Evolutionary conservation across 2,888 invertebrate genomes (phyloP).

Genomic region (Anticlea derivata): DNA sequence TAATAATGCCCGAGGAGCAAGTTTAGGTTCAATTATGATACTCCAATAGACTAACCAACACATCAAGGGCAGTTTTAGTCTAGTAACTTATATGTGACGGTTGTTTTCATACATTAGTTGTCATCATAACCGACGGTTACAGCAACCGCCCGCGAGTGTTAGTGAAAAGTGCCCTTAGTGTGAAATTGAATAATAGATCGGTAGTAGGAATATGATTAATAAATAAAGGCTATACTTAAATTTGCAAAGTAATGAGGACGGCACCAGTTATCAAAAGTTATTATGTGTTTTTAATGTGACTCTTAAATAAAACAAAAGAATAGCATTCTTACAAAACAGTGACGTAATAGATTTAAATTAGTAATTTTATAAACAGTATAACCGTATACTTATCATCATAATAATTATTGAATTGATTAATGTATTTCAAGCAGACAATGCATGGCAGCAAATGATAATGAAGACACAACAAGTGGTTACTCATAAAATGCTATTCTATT

Average conservation of each 20-base stretch:
- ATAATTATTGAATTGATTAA: constrained; percentile 1
- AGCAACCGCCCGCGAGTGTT: neutral
- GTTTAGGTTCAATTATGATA: constrained; percentile 15
- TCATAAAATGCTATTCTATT: constrained; percentile 36
- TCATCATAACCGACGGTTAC: neutral
- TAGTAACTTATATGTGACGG: too few species aligned
- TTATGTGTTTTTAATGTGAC: constrained; percentile 34
- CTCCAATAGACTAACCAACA: neutral
- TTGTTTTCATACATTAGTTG: too few species aligned
- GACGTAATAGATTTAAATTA: neutral
- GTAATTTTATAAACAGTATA: neutral
- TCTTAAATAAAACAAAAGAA: constrained; percentile 33
- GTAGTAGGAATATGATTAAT: constrained; percentile 51
- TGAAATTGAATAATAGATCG: constrained; percentile 23
- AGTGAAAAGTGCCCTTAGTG: constrained; percentile 33
- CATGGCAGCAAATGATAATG: neutral
- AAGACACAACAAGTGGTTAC: neutral
- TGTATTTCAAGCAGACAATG: constrained; percentile 4
- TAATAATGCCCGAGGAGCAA: constrained; percentile 67
- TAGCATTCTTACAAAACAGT: constrained; percentile 32
- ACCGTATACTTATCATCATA: constrained; percentile 1
- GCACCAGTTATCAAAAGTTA: constrained; percentile 47
- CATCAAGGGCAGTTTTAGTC: neutral
- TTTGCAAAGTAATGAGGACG: constrained; percentile 78
- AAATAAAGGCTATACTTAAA: constrained; percentile 54